phyloP scores from a whole-genome alignment of 2,113 vertebrate species.

The Centropristis striata region DNA sequence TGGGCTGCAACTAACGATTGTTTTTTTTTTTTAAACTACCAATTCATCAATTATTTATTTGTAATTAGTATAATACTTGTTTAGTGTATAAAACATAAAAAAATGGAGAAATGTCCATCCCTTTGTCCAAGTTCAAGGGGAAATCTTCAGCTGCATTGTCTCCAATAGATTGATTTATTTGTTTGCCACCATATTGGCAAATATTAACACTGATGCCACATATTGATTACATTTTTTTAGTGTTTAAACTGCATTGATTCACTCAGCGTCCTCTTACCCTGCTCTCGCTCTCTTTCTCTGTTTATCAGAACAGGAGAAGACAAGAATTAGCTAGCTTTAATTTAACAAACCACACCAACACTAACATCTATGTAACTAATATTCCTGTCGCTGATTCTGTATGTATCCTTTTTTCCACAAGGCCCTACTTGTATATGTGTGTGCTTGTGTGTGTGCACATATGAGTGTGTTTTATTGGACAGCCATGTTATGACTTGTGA shows the following conservation, averaged over 20 bases:
- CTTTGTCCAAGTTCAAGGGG: not conserved
- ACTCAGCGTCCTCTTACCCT: no score
- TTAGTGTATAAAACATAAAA: not conserved
- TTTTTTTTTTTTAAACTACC: no score
- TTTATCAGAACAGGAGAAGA: no score
- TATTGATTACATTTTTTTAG: no score
- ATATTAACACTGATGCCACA: no score
- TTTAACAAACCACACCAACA: no score
- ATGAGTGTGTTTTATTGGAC: constrained; percentile 38
- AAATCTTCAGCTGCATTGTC: not conserved
- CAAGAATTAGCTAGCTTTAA: no score
- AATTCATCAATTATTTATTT: not conserved
- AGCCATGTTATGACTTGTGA: constrained; percentile 54
- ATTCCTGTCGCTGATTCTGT: not conserved
- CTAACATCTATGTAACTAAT: not conserved
- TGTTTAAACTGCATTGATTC: no score
- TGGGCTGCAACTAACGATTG: no score
- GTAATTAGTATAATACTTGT: no score
- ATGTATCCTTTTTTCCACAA: not conserved
- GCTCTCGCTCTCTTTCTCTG: no score
- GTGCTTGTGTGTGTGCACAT: constrained; percentile 2
- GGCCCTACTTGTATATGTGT: not conserved
- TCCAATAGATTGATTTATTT: no score
- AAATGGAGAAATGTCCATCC: not conserved
- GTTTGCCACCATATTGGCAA: not conserved